These are phyloP conservation scores for Capitulum mitella DNA, from an alignment of 2,888 invertebrate genomes.

Conservation along the genomic window DNA sequence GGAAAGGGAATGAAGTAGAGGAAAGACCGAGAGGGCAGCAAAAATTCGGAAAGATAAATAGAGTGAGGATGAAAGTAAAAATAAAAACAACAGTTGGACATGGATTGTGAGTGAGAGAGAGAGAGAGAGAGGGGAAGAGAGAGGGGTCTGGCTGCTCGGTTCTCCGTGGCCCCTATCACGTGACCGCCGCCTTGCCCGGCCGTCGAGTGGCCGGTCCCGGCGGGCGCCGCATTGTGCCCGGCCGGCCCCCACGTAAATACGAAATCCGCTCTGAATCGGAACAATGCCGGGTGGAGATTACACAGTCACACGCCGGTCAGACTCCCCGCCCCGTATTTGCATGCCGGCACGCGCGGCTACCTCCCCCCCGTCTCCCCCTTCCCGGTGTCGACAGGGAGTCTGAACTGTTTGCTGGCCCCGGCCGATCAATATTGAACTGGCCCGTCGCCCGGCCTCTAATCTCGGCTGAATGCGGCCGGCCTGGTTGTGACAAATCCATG, in stretches of 20 bases:
- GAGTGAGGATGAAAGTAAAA: background rate
- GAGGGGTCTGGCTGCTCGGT: background rate
- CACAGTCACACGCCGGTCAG: background rate
- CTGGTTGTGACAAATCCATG: slow-evolving; percentile 23
- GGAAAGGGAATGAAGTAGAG: too few relatives aligned
- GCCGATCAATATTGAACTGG: background rate
- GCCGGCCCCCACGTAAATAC: slow-evolving; percentile 6
- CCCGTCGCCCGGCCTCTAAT: background rate
- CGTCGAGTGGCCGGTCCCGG: background rate
- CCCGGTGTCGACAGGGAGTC: background rate
- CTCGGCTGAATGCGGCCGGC: slow-evolving; percentile 3
- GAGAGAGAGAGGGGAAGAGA: background rate
- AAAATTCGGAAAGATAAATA: background rate
- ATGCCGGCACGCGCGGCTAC: slow-evolving; percentile 9
- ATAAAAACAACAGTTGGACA: background rate
- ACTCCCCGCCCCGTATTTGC: slow-evolving; percentile 5
- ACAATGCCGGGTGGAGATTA: slow-evolving; percentile 17
- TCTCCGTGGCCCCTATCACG: background rate
- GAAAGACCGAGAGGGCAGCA: background rate
- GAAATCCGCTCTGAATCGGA: background rate
- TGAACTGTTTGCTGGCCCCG: background rate
- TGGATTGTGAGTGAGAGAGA: background rate
- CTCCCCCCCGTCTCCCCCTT: background rate
- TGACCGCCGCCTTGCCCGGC: background rate
- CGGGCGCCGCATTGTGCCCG: background rate